These are phyloP conservation scores for Heteromyza rotundicornis DNA, from an alignment of 2,888 invertebrate species.

Conservation along the genomic window DNA sequence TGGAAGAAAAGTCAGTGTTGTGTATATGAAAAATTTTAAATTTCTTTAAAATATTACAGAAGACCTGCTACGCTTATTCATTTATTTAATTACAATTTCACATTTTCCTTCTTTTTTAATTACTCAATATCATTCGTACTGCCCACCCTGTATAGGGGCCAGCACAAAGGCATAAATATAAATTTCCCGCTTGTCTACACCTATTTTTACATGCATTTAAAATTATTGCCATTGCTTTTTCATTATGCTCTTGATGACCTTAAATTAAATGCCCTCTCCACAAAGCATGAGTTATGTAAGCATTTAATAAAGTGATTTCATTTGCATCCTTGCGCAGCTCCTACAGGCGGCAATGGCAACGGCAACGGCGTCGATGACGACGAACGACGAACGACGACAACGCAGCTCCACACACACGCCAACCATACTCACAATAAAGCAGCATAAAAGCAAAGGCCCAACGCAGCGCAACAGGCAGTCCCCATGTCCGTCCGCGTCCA, in stretches of 20 bases:
- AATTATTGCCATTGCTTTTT: slow-evolving; percentile 53
- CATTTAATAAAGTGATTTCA: slow-evolving; percentile 59
- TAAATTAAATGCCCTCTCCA: slow-evolving; percentile 57
- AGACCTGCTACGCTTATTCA: no score
- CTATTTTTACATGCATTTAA: slow-evolving; percentile 53
- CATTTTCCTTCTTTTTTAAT: no score
- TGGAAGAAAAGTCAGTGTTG: no score
- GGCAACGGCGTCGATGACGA: no score
- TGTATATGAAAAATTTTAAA: no score
- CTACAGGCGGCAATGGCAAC: background rate
- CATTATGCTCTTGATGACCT: slow-evolving; percentile 53
- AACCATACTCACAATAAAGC: background rate
- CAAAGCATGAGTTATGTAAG: slow-evolving; percentile 58
- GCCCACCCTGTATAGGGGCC: slow-evolving; percentile 10
- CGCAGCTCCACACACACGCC: background rate
- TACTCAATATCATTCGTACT: no score
- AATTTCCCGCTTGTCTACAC: slow-evolving; percentile 57
- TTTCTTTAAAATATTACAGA: no score
- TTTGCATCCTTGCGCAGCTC: slow-evolving; percentile 45
- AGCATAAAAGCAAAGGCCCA: background rate
- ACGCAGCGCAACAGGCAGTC: slow-evolving; percentile 19
- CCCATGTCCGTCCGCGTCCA: background rate
- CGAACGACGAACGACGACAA: no score
- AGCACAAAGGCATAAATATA: slow-evolving; percentile 26
- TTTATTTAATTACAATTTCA: no score